These are phyloP conservation scores for Plodia interpunctella DNA, from an alignment of 1,140 invertebrate species.

Conservation along the genomic window DNA sequence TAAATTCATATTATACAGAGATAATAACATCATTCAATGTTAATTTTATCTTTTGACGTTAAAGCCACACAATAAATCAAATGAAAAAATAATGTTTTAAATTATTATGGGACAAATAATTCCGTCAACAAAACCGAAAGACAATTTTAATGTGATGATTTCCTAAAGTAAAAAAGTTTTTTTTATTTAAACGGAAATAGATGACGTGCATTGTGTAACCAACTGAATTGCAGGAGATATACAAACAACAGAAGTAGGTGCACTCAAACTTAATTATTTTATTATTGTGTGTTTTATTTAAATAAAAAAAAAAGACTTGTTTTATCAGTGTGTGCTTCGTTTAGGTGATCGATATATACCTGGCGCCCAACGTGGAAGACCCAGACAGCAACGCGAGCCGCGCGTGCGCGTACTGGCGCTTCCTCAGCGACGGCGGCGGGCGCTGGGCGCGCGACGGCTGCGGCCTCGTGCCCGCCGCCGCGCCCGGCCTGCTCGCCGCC, in stretches of 20 bases:
- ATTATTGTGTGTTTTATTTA: too few species aligned
- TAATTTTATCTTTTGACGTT: too few species aligned
- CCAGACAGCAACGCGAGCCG: constrained; percentile 47
- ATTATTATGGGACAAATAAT: too few species aligned
- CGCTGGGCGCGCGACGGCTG: constrained; percentile 69
- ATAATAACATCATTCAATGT: too few species aligned
- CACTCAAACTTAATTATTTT: neutral
- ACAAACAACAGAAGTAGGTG: neutral
- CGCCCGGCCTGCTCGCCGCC: constrained; percentile 48
- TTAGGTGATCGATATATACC: constrained; percentile 65
- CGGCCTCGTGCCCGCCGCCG: constrained; percentile 42
- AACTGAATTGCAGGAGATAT: neutral
- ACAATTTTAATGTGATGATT: too few species aligned
- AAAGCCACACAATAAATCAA: too few species aligned
- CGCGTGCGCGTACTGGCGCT: constrained; percentile 70
- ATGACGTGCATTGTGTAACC: neutral
- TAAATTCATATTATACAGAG: too few species aligned
- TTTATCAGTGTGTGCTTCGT: neutral
- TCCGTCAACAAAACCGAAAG: too few species aligned
- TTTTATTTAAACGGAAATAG: too few species aligned
- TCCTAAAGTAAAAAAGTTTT: too few species aligned
- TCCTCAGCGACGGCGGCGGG: constrained; percentile 40
- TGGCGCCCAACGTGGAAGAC: constrained; percentile 34
- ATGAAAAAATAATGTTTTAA: too few species aligned
- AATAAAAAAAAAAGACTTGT: neutral